Percentiles rank a stretch among this genome's conserved stretches.
These are phyloP conservation scores for Aphrophora alni DNA, from an alignment of 2,888 invertebrate species.

Conservation along the genomic window DNA sequence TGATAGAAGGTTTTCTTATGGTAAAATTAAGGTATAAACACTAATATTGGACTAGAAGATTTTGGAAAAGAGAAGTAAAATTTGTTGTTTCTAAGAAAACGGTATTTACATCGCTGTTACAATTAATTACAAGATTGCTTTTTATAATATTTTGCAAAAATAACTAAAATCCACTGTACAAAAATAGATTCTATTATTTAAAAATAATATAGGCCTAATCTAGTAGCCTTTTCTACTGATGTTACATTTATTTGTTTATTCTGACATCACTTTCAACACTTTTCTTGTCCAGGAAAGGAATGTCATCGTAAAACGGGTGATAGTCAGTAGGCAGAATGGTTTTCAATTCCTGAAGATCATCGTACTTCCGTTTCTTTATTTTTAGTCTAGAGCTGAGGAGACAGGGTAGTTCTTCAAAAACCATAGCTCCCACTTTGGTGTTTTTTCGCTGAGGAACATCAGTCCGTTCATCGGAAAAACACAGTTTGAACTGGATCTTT, in stretches of 20 bases:
- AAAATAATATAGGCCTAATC: too few relatives aligned
- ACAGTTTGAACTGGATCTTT: conserved; percentile 3
- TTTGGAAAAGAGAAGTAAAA: background rate
- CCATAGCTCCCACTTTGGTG: background rate
- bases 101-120: background rate
- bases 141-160: too few relatives aligned
- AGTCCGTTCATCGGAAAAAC: conserved; percentile 3
- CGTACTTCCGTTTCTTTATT: conserved; percentile 2
- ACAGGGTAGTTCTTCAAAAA: background rate
- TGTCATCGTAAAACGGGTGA: background rate
- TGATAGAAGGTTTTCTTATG: background rate
- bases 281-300: background rate
- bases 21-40: background rate
- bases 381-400: background rate
- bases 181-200: too few relatives aligned
- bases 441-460: conserved; percentile 14
- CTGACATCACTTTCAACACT: too few relatives aligned
- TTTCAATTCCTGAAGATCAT: too few relatives aligned
- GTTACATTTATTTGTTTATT: too few relatives aligned
- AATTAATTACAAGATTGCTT: background rate
- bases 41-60: background rate
- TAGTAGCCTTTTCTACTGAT: too few relatives aligned
- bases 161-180: too few relatives aligned
- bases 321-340: too few relatives aligned
- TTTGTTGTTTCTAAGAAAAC: background rate